These are phyloP conservation scores for Drosophila greeni DNA, from an alignment of 2,888 invertebrate species.

Conservation along the genomic window DNA sequence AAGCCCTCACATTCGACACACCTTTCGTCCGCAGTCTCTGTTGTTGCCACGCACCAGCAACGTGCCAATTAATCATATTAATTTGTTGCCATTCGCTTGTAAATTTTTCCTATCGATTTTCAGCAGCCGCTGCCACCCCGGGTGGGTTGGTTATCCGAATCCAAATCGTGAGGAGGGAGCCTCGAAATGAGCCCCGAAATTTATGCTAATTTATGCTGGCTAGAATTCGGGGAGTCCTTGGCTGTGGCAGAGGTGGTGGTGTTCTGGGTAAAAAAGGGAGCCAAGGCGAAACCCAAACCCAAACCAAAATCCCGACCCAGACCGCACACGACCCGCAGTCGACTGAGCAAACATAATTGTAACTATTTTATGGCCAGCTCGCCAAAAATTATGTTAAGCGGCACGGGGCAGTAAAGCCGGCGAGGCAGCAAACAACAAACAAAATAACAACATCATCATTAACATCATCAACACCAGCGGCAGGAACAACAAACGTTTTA, in stretches of 20 bases:
- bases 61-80: slow-evolving; percentile 68
- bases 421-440: slow-evolving; percentile 11
- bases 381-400: slow-evolving; percentile 48
- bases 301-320: not conserved
- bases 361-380: slow-evolving; percentile 50
- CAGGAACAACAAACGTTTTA: slow-evolving; percentile 31
- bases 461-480: slow-evolving; percentile 12
- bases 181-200: slow-evolving; percentile 27
- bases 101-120: slow-evolving; percentile 59
- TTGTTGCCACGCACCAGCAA: slow-evolving; percentile 34
- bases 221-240: slow-evolving; percentile 12
- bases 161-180: not conserved
- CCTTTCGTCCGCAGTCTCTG: slow-evolving; percentile 11
- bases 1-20: not conserved
- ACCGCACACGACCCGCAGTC: slow-evolving; percentile 50
- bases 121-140: slow-evolving; percentile 8
- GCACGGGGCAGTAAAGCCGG: slow-evolving; percentile 21
- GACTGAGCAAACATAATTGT: slow-evolving; percentile 47
- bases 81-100: slow-evolving; percentile 50
- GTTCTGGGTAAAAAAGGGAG: not conserved
- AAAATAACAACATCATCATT: slow-evolving; percentile 30
- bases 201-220: slow-evolving; percentile 63
- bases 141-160: slow-evolving; percentile 2
- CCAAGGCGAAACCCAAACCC: not conserved
- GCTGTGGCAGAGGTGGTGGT: not conserved